phyloP scores from a whole-genome alignment of 2,888 invertebrate species.

The Hoplodrina ambigua region DNA sequence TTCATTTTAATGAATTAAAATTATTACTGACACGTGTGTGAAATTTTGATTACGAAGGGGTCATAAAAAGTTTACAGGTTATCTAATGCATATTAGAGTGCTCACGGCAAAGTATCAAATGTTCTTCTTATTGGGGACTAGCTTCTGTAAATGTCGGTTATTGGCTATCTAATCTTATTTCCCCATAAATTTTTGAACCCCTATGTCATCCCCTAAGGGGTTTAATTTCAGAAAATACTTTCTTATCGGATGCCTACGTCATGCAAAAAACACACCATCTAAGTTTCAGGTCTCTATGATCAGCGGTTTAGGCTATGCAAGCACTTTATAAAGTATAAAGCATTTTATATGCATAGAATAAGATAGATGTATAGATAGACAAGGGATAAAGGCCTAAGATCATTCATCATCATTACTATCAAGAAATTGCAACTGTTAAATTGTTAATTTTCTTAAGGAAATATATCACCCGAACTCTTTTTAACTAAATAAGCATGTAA shows the following conservation, averaged over 20 bases:
- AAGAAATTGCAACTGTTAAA: not conserved
- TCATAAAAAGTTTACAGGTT: slow-evolving; percentile 3
- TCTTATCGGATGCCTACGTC: too few relatives aligned
- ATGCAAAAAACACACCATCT: too few relatives aligned
- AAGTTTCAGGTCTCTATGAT: too few relatives aligned
- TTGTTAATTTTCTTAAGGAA: not conserved
- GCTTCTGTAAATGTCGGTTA: too few relatives aligned
- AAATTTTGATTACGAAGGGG: slow-evolving; percentile 6
- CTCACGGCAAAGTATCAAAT: not conserved
- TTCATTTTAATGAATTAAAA: slow-evolving; percentile 35
- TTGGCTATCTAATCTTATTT: too few relatives aligned
- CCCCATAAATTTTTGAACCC: too few relatives aligned
- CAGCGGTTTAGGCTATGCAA: too few relatives aligned
- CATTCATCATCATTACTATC: not conserved
- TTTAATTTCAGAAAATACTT: too few relatives aligned
- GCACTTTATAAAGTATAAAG: too few relatives aligned
- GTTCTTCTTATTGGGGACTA: not conserved
- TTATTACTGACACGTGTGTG: slow-evolving; percentile 11
- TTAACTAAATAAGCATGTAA: slow-evolving; percentile 32
- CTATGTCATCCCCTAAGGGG: too few relatives aligned
- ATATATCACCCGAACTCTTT: not conserved
- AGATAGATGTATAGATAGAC: not conserved
- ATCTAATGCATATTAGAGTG: not conserved
- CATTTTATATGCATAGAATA: too few relatives aligned
- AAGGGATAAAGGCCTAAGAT: not conserved